Conservation (phyloP, 2,888 invertebrate species). For the Parasteatoda lunata region DNA sequence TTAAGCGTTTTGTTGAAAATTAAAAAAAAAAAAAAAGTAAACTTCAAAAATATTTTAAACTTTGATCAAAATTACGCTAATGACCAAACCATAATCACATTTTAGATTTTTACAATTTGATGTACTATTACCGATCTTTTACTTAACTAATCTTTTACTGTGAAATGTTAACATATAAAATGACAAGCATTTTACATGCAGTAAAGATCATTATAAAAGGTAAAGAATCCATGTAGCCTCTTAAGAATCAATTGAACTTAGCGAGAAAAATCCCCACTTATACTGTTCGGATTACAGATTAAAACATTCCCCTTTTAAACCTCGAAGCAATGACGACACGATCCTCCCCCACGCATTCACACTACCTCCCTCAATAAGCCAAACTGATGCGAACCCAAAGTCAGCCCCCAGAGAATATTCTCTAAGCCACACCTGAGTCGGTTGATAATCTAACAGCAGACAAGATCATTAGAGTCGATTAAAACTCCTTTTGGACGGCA, state of each 20-base stretch:
- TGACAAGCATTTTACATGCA: too few relatives aligned
- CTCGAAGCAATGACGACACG: not conserved
- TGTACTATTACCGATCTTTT: too few relatives aligned
- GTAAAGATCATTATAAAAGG: too few relatives aligned
- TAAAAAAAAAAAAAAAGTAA: too few relatives aligned
- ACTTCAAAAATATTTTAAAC: too few relatives aligned
- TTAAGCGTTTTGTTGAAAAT: too few relatives aligned
- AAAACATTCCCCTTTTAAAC: not conserved
- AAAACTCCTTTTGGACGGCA: constrained; percentile 47
- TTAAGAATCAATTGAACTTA: not conserved
- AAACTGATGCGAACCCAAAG: constrained; percentile 7
- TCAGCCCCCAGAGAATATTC: constrained; percentile 52
- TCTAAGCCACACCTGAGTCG: constrained; percentile 64
- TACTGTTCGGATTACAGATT: constrained; percentile 13
- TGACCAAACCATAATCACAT: too few relatives aligned
- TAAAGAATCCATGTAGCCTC: too few relatives aligned
- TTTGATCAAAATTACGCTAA: too few relatives aligned
- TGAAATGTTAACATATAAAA: too few relatives aligned
- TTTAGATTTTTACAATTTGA: too few relatives aligned
- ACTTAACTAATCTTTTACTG: too few relatives aligned
- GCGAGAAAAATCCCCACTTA: not conserved
- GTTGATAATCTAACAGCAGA: constrained; percentile 59
- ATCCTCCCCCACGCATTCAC: not conserved
- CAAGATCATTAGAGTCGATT: constrained; percentile 63
- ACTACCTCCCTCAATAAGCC: not conserved